Evolutionary conservation across 2,797 vertebrate species (phyloP), one percentile per base, ranked within the genome.

Genomic region (Lagocephalus sceleratus): DNA sequence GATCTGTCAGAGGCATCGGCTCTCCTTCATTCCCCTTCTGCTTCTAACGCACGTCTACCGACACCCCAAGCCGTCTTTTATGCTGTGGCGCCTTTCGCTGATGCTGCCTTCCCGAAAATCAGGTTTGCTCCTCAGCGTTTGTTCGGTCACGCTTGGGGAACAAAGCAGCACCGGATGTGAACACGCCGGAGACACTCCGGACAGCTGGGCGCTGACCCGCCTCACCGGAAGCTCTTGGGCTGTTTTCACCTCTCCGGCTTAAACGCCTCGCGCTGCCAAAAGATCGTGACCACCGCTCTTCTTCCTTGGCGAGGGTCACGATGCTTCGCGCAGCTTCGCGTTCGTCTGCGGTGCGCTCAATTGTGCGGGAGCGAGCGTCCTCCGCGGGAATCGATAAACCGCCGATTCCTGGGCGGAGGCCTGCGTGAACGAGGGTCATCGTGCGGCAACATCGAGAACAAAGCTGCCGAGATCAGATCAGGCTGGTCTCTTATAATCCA

Each of bases 291-390:
- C 23, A 25, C 7, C 23, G 7, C 23, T 25, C 23, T 25, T 25
- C 23, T 25, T 25, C 23, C 7, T 25, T 25, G 4, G 4, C 7
- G 23, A 25, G 23, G 23, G 4, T 25, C 23, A 25, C 23, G 7
- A 25, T 25, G 23, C 23, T 25, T 4, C 7, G 23, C 23, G 7
- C 23, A 25, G 7, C 10, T 29, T 57, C 43, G 3, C 25, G 61
- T 75, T 77, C 72, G 76, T 85, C 79, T 76, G 72, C 83, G 83
- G 76, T 57, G 64, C 48, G 66, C 58, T 32, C 59, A 32, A 53
- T 45, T 47, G 48, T 57, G 56, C 46, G n/a, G 25, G 29, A 5
- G 38, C 11, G 47, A 71, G 16, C 15, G 26, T 53, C 42, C 17
- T 44, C 48, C 26, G 0, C 1, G 20, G 21, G 10, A 54, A 47